phyloP scores from a whole-genome alignment of 2,888 invertebrate genomes.

The Endomychus coccineus region DNA sequence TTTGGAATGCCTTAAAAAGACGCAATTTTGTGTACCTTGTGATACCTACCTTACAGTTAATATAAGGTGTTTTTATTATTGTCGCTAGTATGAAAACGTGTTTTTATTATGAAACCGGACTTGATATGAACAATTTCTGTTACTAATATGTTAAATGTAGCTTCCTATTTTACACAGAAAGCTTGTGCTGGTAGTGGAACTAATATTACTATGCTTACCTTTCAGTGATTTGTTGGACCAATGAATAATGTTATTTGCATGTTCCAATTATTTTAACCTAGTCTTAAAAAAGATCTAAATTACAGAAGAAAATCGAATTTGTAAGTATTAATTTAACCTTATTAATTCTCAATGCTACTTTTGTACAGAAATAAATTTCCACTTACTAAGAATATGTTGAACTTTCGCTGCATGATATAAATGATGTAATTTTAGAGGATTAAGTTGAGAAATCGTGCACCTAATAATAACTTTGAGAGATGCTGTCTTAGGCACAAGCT shows the following conservation, averaged over 20 bases:
- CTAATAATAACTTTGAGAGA: no score
- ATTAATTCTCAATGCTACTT: no score
- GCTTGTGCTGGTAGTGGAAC: conserved; percentile 22
- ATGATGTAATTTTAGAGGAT: no score
- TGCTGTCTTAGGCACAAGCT: no score
- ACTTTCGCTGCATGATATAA: no score
- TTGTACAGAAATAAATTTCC: no score
- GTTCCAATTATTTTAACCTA: conserved; percentile 15
- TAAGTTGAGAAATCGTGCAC: no score
- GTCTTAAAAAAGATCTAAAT: conserved; percentile 8
- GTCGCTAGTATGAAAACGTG: conserved; percentile 8
- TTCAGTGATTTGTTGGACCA: conserved; percentile 37
- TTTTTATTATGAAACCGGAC: conserved; percentile 11
- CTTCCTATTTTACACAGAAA: conserved; percentile 11
- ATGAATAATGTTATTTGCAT: conserved; percentile 23
- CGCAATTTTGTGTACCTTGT: conserved; percentile 41
- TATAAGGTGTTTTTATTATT: conserved; percentile 9
- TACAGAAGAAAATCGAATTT: no score
- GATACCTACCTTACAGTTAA: conserved; percentile 29
- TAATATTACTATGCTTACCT: conserved; percentile 19
- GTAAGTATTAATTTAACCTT: no score
- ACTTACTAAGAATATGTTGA: no score
- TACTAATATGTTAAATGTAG: conserved; percentile 6
- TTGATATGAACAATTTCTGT: conserved; percentile 13
- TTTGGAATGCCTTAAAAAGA: conserved; percentile 27